Base-by-base conservation (phyloP, 2,888 invertebrate species). In the Gari tellinella region DNA sequence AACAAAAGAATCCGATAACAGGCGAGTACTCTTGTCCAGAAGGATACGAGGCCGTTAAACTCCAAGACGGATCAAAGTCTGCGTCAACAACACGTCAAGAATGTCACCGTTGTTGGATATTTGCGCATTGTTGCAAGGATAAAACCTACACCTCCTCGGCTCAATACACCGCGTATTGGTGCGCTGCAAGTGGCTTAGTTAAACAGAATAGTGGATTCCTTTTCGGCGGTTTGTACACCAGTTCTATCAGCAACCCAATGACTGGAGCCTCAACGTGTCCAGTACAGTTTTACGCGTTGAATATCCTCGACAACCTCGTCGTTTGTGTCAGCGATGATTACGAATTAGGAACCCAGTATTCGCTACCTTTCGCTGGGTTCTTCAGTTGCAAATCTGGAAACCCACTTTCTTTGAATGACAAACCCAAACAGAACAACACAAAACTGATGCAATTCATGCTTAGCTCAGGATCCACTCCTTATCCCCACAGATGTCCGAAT, bases 261-360 rank as follows among this genome's bases (percentile, higher is more conserved):
- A 89, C 88, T 0, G 67, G 75, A 25, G 45, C 72, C 19, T 56
- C 58, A 21, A 58, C 60, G 12, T 89, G 89, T 56, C 89, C 89
- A 0, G 55, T 67, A 0, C 53, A 68, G n/a, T 89, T 81, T 65
- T 82, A 83, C 48, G 68, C 83, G 0, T 72, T 85, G 1, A 58
- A 61, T 17, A 25, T 89, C 19, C 79, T 83, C 10, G 49, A 26
- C 5, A 78, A 81, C 37, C 66, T 87, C 15, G 56, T 63, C 7
- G 64, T 89, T n/a, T 89, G 89, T 61, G 83, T 88, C 43, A 86
- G 86, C 56, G 87, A 87, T 51, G 88, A 88, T 26, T 84, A 80
- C 46, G 87, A 88, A 61, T 65, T 84, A n/a, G 86, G 83, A 1
- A 70, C 40, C 12, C 37, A 60, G 8, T 76, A 80, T 46, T 76